Base-by-base conservation (phyloP, 2,113 vertebrate species). In the Marmota monax region DNA sequence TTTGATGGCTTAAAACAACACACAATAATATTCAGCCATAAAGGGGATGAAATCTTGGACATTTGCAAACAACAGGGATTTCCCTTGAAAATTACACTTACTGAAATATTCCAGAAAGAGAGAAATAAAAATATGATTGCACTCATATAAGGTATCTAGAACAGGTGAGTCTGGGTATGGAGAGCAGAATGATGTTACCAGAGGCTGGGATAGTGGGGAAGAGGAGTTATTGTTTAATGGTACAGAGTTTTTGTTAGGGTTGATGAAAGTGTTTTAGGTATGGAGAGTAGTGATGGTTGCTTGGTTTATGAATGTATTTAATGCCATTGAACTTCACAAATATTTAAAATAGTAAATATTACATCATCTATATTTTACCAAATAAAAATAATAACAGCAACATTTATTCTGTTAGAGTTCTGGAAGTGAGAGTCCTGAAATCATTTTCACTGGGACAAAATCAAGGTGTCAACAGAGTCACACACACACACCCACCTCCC, bases 41-140 rank as follows among this genome's bases (percentile, higher is more conserved):
- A 67, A 73, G 69, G 18, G 39, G 61, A 67, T 42, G 56, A 42
- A 29, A 69, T 42, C 32, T 70, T 77, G 10, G 10, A 79, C 27
- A 61, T 5, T 4, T n/a, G 56, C 45, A 10, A 61, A 8, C 1
- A n/a, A n/a, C 0, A 0, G 48, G 39, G 3, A 65, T 5, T 2
- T 29, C 14, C 37, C 90, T 51, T 61, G 39, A 61, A 83, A 73
- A 73, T 48, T 42, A 25, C 72, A 29, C 63, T 61, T 73, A n/a
- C n/a, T 61, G 53, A 63, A 63, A 61, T 74, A 61, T 63, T 45
- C 4, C 17, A 74, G 67, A 56, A 84, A n/a, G 8, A 83, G 23
- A 45, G 48, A 20, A 23, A 37, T 22, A 10, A 25, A 51, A 84
- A 29, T 37, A 45, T 77, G 22, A 27, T 48, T 27, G n/a, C 22